Evolutionary conservation across 2,888 invertebrate genomes (phyloP).

Genomic region (Bugula neritina): DNA sequence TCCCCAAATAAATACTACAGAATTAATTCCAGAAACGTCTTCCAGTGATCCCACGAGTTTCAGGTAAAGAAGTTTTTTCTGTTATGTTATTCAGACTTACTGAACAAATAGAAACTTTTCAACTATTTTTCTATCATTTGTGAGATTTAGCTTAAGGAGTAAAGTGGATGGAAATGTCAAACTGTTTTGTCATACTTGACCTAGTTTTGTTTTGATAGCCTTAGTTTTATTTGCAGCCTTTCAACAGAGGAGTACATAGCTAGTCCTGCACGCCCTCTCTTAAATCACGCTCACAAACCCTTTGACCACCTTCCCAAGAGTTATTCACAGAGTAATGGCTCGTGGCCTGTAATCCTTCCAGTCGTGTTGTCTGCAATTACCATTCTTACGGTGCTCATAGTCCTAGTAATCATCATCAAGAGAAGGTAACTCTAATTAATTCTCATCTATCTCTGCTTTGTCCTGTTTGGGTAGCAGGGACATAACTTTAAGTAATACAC

Average conservation of each 20-base stretch:
- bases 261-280: neutral
- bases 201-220: too few relatives aligned
- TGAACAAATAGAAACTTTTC: too few relatives aligned
- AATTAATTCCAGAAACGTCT: too few relatives aligned
- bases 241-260: neutral
- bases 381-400: neutral
- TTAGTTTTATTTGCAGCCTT: neutral
- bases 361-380: neutral
- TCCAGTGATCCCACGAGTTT: too few relatives aligned
- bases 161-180: too few relatives aligned
- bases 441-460: neutral
- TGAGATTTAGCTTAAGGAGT: too few relatives aligned
- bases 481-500: too few relatives aligned
- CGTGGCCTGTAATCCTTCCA: neutral
- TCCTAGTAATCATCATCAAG: neutral
- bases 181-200: too few relatives aligned
- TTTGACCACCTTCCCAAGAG: constrained; percentile 3
- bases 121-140: too few relatives aligned
- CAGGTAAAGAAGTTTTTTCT: too few relatives aligned
- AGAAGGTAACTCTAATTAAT: neutral
- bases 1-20: too few relatives aligned
- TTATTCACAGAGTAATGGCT: neutral
- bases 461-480: neutral
- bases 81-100: too few relatives aligned
- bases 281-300: constrained; percentile 3